Evolutionary conservation across 1,140 invertebrate species (phyloP), one percentile per base, ranked within the genome.

Genomic region (Dreissena polymorpha): DNA sequence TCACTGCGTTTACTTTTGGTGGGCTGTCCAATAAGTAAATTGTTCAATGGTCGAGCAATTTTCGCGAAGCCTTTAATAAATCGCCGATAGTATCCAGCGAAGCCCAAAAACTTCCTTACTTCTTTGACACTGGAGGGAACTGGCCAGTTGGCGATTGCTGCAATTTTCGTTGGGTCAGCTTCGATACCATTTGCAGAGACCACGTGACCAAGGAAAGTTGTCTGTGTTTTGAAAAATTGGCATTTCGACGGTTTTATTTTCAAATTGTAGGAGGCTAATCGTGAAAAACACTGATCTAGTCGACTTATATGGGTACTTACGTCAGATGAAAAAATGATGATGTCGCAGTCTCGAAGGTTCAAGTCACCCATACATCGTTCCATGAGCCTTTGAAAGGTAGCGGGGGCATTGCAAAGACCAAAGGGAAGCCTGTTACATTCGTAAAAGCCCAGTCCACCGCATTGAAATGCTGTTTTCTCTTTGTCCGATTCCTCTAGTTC

Each of bases 71-170:
- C 77, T 57, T 77, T 64, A 18, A 90, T 83, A 76, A 89, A 90
- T 57, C 86, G 84, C 39, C 89, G 18, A 71, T 88, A 89, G 73
- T 85, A 89, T 0, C 83, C 82, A 14, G 86, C 77, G 39, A 90
- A 84, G 60, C 89, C 88, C 6, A 91, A 67, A 74, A 91, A 91
- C n/a, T 82, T n/a, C 78, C 84, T 60, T 0, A 92, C 39, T 29
- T 87, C 69, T 70, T 85, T 86, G 0, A 87, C 51, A 51, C 82
- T 86, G 10, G 12, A 69, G 51, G 90, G 90, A 13, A 50, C 68
- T 27, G 89, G 88, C 75, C 84, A 88, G 12, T 87, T 60, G 21
- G 55, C 55, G 39, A 92, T 68, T n/a, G 86, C 87, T 63, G 23
- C 77, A 14, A n/a, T 74, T 25, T 57, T 55, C 7, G 49, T 50